Evolutionary conservation across 2,113 vertebrate genomes (phyloP).

Genomic region (Paedocypris sp.): DNA sequence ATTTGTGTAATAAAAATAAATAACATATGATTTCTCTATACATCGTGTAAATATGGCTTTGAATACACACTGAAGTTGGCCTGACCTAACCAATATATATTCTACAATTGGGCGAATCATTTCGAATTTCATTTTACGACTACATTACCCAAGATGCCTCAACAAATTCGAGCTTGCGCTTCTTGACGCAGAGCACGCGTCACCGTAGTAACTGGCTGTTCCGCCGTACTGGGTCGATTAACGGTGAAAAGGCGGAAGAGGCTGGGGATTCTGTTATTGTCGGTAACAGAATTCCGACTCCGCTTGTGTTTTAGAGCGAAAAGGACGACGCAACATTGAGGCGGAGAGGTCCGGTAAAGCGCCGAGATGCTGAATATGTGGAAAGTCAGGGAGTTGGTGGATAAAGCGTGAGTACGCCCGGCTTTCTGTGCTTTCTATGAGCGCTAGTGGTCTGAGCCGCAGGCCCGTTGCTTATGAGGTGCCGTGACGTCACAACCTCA

Average conservation of each 20-base stretch:
- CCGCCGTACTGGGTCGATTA: slow-evolving; percentile 34
- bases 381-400: slow-evolving; percentile 94
- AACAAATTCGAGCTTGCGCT: neutral
- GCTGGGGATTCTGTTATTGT: slow-evolving; percentile 32
- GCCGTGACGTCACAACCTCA: slow-evolving; percentile 55
- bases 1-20: too few relatives aligned
- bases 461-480: slow-evolving; percentile 41
- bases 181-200: slow-evolving; percentile 36
- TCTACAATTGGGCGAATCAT: too few relatives aligned
- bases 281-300: slow-evolving; percentile 41
- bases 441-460: slow-evolving; percentile 4
- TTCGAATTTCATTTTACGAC: neutral
- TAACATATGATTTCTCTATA: too few relatives aligned
- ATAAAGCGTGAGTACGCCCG: slow-evolving; percentile 89
- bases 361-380: slow-evolving; percentile 87
- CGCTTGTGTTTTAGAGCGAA: slow-evolving; percentile 36
- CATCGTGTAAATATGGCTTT: too few relatives aligned
- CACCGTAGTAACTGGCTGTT: slow-evolving; percentile 58
- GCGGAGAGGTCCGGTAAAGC: slow-evolving; percentile 48
- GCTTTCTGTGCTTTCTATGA: neutral
- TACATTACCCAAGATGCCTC: slow-evolving; percentile 12
- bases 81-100: too few relatives aligned
- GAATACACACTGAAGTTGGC: too few relatives aligned
- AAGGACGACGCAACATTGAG: slow-evolving; percentile 44
- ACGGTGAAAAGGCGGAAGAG: slow-evolving; percentile 21